Conservation (phyloP, 2,888 invertebrate species). For the Drosophila hamatofila region DNA sequence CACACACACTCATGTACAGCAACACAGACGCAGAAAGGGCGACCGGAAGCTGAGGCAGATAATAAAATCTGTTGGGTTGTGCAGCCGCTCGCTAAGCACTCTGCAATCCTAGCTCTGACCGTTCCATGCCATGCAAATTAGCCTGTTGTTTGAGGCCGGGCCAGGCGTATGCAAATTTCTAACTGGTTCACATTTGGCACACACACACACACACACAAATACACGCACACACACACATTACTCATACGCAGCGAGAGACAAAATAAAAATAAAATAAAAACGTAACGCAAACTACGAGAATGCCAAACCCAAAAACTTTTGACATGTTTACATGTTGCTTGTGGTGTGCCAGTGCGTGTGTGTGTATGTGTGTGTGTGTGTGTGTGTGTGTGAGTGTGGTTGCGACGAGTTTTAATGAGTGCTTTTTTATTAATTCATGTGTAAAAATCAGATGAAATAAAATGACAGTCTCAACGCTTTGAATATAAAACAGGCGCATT, state of each 20-base stretch:
- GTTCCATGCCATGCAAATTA: conserved; percentile 71
- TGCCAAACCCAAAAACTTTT: conserved; percentile 19
- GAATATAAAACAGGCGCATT: conserved; percentile 58
- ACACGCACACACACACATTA: conserved; percentile 37
- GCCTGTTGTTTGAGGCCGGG: conserved; percentile 39
- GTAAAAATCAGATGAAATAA: conserved; percentile 75
- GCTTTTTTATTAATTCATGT: conserved; percentile 75
- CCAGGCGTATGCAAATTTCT: conserved; percentile 61
- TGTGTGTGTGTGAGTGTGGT: conserved; percentile 5
- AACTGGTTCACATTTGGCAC: conserved; percentile 65
- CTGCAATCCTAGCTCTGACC: conserved; percentile 21
- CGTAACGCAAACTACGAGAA: conserved; percentile 15
- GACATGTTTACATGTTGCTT: conserved; percentile 2
- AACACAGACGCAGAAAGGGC: not conserved
- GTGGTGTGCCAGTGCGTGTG: conserved; percentile 6
- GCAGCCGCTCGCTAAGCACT: conserved; percentile 16
- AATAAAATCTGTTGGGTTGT: conserved; percentile 34
- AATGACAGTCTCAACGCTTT: conserved; percentile 62
- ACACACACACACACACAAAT: conserved; percentile 8
- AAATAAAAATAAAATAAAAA: conserved; percentile 12
- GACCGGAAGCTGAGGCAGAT: conserved; percentile 12
- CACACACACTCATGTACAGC: conserved; percentile 9
- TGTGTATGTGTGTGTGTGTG: not conserved
- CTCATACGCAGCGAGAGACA: conserved; percentile 43
- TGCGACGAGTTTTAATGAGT: conserved; percentile 52